phyloP scores from a whole-genome alignment of 2,888 invertebrate genomes.

The Leptinotarsa tumamoca region DNA sequence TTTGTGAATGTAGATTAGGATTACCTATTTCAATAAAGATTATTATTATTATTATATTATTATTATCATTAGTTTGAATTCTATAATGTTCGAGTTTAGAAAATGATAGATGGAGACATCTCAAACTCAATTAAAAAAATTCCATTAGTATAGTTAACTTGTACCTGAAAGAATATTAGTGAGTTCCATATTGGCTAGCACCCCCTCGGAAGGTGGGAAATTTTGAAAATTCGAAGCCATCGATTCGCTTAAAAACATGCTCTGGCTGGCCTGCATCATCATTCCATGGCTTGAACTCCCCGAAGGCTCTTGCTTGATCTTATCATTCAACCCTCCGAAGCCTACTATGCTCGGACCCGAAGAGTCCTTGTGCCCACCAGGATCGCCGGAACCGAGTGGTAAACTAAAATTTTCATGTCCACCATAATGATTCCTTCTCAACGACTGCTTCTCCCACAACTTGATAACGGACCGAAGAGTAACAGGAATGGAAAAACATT shows the following conservation, averaged over 20 bases:
- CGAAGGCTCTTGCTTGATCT: slow-evolving; percentile 65
- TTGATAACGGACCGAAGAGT: slow-evolving; percentile 89
- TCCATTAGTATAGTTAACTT: background rate
- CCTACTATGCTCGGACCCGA: slow-evolving; percentile 66
- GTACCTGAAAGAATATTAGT: slow-evolving; percentile 61
- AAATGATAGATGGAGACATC: too few species aligned
- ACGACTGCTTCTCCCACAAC: slow-evolving; percentile 82
- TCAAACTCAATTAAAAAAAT: background rate
- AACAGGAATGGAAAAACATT: slow-evolving; percentile 70
- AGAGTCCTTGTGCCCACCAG: slow-evolving; percentile 70
- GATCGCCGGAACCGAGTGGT: slow-evolving; percentile 77
- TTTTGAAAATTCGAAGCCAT: slow-evolving; percentile 64
- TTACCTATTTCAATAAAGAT: too few species aligned
- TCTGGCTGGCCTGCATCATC: slow-evolving; percentile 61
- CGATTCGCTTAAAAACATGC: slow-evolving; percentile 63
- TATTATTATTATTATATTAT: too few species aligned
- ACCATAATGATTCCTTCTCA: slow-evolving; percentile 68
- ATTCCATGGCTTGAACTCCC: slow-evolving; percentile 53
- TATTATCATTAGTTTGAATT: background rate
- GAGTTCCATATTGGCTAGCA: slow-evolving; percentile 62
- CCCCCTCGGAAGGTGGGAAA: slow-evolving; percentile 62
- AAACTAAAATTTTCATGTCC: slow-evolving; percentile 71
- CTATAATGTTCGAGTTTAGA: too few species aligned
- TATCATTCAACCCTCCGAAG: slow-evolving; percentile 62
- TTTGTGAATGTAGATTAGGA: too few species aligned